phyloP scores from a whole-genome alignment of 2,797 vertebrate species.

The Pantherophis alleghaniensis region DNA sequence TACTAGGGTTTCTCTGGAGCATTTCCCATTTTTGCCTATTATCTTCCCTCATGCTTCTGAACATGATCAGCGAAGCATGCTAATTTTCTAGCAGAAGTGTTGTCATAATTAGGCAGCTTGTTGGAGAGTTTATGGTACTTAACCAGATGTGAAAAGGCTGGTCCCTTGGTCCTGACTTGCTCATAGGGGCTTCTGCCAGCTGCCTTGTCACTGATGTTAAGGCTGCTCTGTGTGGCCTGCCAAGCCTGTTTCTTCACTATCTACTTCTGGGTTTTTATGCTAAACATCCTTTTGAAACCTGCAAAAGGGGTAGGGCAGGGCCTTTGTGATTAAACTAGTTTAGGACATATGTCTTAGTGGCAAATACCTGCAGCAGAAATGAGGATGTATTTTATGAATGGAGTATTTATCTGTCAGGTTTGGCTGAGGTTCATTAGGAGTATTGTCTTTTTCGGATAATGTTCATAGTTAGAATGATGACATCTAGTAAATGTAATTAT shows the following conservation, averaged over 20 bases:
- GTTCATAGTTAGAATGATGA: neutral
- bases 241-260: constrained; percentile 50
- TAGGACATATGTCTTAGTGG: constrained; percentile 41
- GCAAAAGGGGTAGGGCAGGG: constrained; percentile 30
- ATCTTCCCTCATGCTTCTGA: constrained; percentile 53
- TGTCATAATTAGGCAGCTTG: constrained; percentile 86
- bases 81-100: constrained; percentile 89
- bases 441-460: constrained; percentile 1
- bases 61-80: constrained; percentile 77
- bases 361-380: constrained; percentile 39
- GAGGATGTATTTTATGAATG: neutral
- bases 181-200: constrained; percentile 67
- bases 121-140: constrained; percentile 77
- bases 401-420: neutral
- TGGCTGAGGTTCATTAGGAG: neutral
- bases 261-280: constrained; percentile 65
- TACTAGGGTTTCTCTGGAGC: constrained; percentile 53
- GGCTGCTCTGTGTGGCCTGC: constrained; percentile 57
- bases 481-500: neutral
- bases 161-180: constrained; percentile 57
- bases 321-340: constrained; percentile 39
- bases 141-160: constrained; percentile 94
- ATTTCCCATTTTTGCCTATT: constrained; percentile 59
- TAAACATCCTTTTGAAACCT: constrained; percentile 67
- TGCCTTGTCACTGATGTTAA: constrained; percentile 65